These are phyloP conservation scores for Pristionchus mayeri DNA, from an alignment of 2,888 invertebrate genomes.

Conservation along the genomic window DNA sequence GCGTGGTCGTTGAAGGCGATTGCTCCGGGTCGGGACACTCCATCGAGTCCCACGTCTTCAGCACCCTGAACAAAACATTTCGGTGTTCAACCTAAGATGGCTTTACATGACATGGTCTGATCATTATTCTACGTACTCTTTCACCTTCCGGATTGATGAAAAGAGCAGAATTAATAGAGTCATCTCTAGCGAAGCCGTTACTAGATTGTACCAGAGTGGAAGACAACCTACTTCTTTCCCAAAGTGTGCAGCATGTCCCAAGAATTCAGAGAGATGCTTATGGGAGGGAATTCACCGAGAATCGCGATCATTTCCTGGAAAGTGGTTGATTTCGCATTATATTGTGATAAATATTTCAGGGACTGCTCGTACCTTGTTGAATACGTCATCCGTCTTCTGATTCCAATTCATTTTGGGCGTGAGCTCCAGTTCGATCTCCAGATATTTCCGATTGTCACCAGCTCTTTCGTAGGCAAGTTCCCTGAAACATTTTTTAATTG, in stretches of 20 bases:
- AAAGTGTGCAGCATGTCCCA: constrained; percentile 18
- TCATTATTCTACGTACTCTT: no score
- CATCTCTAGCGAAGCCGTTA: background rate
- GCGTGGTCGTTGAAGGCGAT: background rate
- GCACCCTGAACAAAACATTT: background rate
- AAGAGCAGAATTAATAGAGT: no score
- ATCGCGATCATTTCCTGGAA: constrained; percentile 1
- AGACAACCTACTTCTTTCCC: background rate
- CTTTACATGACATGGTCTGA: no score
- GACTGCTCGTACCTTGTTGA: background rate
- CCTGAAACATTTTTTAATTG: background rate
- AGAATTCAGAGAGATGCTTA: background rate
- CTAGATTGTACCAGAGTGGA: background rate
- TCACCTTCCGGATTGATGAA: no score
- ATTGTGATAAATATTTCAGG: background rate
- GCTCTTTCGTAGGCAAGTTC: background rate
- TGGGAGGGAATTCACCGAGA: constrained; percentile 5
- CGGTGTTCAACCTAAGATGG: no score
- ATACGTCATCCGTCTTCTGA: background rate
- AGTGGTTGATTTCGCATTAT: background rate
- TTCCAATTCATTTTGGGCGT: background rate
- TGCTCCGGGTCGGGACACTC: background rate
- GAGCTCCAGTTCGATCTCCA: background rate
- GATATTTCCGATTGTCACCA: background rate
- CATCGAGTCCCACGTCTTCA: background rate